phyloP scores from a whole-genome alignment of 2,888 invertebrate genomes.

The Conops quadrifasciatus region DNA sequence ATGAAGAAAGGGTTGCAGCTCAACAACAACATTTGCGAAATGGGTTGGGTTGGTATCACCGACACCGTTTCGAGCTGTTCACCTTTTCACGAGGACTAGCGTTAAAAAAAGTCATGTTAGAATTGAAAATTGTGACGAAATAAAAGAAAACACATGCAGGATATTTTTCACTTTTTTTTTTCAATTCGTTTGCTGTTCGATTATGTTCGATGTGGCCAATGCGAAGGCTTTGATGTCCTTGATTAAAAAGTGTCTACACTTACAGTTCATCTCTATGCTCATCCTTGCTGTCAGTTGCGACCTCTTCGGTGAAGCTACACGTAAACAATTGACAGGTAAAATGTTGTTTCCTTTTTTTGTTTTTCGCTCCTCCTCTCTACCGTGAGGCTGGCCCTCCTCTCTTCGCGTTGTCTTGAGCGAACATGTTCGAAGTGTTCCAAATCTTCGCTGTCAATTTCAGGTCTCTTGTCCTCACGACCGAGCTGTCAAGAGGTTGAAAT shows the following conservation, averaged over 20 bases:
- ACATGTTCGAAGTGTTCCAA: conserved; percentile 1
- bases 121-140: too few species aligned
- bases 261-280: not conserved
- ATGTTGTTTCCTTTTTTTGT: not conserved
- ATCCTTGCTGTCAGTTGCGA: not conserved
- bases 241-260: not conserved
- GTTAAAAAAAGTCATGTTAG: not conserved
- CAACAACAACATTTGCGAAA: not conserved
- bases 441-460: conserved; percentile 18
- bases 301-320: not conserved
- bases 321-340: not conserved
- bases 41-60: not conserved
- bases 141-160: too few species aligned
- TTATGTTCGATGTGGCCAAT: too few species aligned
- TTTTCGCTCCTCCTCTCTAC: not conserved
- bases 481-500: conserved; percentile 16
- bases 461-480: too few species aligned
- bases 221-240: not conserved
- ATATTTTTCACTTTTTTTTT: too few species aligned
- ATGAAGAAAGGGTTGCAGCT: not conserved
- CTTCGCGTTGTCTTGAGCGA: not conserved
- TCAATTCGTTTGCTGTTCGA: too few species aligned
- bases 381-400: not conserved
- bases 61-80: not conserved
- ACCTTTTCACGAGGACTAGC: not conserved